Percentiles rank a stretch among this genome's conserved stretches.
These are phyloP conservation scores for Sparidentex hasta DNA, from an alignment of 2,797 vertebrate species.

Conservation along the genomic window DNA sequence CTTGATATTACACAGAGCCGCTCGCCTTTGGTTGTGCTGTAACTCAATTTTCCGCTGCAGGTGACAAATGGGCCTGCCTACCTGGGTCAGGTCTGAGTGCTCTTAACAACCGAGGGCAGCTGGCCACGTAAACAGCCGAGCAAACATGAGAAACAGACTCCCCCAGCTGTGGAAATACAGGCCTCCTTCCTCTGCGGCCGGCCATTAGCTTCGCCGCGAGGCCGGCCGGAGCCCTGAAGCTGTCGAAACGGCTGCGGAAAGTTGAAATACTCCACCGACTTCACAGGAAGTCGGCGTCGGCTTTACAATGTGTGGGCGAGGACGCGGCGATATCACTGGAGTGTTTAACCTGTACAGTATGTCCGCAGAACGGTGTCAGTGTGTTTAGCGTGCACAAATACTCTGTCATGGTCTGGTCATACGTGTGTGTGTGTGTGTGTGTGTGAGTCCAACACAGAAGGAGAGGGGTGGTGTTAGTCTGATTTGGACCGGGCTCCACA, in stretches of 20 bases:
- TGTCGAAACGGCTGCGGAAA: conserved; percentile 41
- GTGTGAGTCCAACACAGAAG: conserved; percentile 24
- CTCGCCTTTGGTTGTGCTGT: conserved; percentile 97
- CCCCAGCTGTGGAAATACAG: conserved; percentile 51
- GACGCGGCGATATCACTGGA: conserved; percentile 26
- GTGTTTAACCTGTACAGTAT: conserved; percentile 33
- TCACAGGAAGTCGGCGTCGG: conserved; percentile 52
- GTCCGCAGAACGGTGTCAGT: conserved; percentile 27
- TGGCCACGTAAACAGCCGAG: conserved; percentile 73
- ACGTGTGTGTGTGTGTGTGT: conserved; percentile 33
- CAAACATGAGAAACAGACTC: conserved; percentile 64
- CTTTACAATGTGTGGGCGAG: conserved; percentile 24
- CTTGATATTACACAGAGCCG: conserved; percentile 99
- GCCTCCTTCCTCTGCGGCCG: conserved; percentile 39
- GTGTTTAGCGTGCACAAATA: conserved; percentile 24
- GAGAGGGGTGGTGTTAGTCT: conserved; percentile 54
- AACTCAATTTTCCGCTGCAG: conserved; percentile 99
- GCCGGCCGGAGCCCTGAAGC: conserved; percentile 18
- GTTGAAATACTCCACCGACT: conserved; percentile 44
- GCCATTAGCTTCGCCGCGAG: conserved; percentile 42
- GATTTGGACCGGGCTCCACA: conserved; percentile 79
- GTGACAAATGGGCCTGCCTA: conserved; percentile 98
- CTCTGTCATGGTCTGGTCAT: conserved; percentile 20
- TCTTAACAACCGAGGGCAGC: conserved; percentile 80
- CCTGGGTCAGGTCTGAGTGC: conserved; percentile 85